phyloP scores from a whole-genome alignment of 2,113 vertebrate genomes.

The Phrynocephalus versicolor region DNA sequence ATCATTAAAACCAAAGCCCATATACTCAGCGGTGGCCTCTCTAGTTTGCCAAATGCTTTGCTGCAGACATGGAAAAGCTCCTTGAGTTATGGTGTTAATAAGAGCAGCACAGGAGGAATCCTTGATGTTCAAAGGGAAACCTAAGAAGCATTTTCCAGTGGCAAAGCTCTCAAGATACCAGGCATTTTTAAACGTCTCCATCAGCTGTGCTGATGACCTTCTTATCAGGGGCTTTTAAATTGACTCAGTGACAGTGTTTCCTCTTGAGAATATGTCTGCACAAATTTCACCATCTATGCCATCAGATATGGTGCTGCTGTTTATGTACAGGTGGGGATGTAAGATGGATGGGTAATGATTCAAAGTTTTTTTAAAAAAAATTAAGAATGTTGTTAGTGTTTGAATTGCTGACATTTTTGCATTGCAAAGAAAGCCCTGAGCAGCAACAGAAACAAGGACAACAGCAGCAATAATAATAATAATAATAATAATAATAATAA shows the following conservation, averaged over 20 bases:
- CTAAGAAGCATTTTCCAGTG: slow-evolving; percentile 41
- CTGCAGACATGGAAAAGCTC: slow-evolving; percentile 54
- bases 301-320: accelerated
- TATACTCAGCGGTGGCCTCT: slow-evolving; percentile 56
- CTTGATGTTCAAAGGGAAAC: slow-evolving; percentile 43
- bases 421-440: background rate
- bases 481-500: no score
- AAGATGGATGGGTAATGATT: background rate
- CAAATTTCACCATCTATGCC: background rate
- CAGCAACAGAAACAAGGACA: background rate
- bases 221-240: slow-evolving; percentile 22
- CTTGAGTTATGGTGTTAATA: slow-evolving; percentile 76
- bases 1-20: slow-evolving; percentile 69
- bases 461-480: no score
- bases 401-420: background rate
- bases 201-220: slow-evolving; percentile 41
- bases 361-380: background rate
- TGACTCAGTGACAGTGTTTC: background rate
- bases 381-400: background rate
- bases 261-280: background rate
- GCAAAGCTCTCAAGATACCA: slow-evolving; percentile 31
- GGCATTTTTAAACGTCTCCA: slow-evolving; percentile 18
- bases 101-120: slow-evolving; percentile 53
- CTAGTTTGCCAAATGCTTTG: slow-evolving; percentile 48
- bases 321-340: background rate